Conservation (phyloP, 1,140 invertebrate genomes). For the Drosophila tani region DNA sequence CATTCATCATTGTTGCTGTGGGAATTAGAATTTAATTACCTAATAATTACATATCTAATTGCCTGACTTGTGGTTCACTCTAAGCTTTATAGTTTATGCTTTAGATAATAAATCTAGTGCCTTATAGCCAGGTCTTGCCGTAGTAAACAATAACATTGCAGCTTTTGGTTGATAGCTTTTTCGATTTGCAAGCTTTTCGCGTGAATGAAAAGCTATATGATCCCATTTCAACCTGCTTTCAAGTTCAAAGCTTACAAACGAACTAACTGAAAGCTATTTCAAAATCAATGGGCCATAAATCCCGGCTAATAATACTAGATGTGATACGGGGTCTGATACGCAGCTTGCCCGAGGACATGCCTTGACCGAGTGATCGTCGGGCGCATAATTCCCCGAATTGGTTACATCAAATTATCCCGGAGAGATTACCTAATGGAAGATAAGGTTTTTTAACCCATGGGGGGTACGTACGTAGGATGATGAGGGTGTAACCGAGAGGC, state of each 20-base stretch:
- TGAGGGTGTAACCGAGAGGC: slow-evolving; percentile 1
- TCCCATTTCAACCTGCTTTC: slow-evolving; percentile 16
- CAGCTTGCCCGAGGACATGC: slow-evolving; percentile 17
- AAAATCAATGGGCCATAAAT: slow-evolving; percentile 28
- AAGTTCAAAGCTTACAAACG: slow-evolving; percentile 48
- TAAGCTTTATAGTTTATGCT: slow-evolving; percentile 1
- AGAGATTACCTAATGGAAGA: slow-evolving; percentile 7
- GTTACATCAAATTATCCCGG: slow-evolving; percentile 24
- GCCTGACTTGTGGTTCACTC: slow-evolving; percentile 21
- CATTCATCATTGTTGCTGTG: slow-evolving; percentile 22
- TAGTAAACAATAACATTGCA: slow-evolving; percentile 42
- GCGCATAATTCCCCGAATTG: background rate
- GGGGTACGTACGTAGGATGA: background rate
- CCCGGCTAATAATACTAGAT: slow-evolving; percentile 1
- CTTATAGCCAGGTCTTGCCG: slow-evolving; percentile 14
- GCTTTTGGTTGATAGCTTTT: slow-evolving; percentile 26
- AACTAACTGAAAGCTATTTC: slow-evolving; percentile 15
- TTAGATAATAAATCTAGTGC: accelerated
- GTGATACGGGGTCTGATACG: slow-evolving; percentile 6
- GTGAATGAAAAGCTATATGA: slow-evolving; percentile 12
- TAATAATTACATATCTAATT: slow-evolving; percentile 40
- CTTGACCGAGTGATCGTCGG: slow-evolving; percentile 21
- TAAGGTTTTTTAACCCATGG: slow-evolving; percentile 1
- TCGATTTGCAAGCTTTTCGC: slow-evolving; percentile 1
- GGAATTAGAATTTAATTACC: slow-evolving; percentile 20